phyloP scores from a whole-genome alignment of 2,797 vertebrate species.

The Pempheris klunzingeri region DNA sequence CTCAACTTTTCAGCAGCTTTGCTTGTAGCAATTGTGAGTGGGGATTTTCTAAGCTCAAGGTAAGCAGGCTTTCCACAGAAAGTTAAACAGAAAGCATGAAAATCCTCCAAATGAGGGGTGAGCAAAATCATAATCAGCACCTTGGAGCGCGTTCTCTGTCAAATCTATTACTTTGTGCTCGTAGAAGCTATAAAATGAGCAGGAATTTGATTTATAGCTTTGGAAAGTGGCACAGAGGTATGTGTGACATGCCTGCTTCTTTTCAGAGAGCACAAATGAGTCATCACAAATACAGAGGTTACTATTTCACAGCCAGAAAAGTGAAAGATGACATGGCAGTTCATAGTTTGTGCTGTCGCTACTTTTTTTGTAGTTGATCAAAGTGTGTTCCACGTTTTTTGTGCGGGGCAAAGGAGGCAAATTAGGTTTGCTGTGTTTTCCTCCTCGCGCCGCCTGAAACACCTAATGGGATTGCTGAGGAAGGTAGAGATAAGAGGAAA shows the following conservation, averaged over 20 bases:
- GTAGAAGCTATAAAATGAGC: not conserved
- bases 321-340: slow-evolving; percentile 8
- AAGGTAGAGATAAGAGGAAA: slow-evolving; percentile 37
- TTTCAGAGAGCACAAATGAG: slow-evolving; percentile 9
- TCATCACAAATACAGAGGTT: slow-evolving; percentile 3
- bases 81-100: not conserved
- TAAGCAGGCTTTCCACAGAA: too few species aligned
- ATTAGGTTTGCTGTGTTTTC: slow-evolving; percentile 7
- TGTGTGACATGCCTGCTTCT: not conserved
- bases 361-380: slow-evolving; percentile 34
- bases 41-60: not conserved
- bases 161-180: not conserved
- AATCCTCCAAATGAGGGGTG: slow-evolving; percentile 10
- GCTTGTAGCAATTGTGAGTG: not conserved
- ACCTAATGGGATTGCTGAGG: slow-evolving; percentile 42
- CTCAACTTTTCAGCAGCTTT: slow-evolving; percentile 21
- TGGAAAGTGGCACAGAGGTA: not conserved
- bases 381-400: not conserved
- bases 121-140: slow-evolving; percentile 10
- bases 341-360: slow-evolving; percentile 17
- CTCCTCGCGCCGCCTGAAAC: slow-evolving; percentile 25
- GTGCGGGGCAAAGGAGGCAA: slow-evolving; percentile 13
- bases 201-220: not conserved
- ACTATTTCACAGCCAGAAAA: not conserved
- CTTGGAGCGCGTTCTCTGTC: not conserved